Evolutionary conservation across 2,113 vertebrate genomes (phyloP), one percentile per base, ranked within the genome.

Genomic region (Platichthys stellatus): DNA sequence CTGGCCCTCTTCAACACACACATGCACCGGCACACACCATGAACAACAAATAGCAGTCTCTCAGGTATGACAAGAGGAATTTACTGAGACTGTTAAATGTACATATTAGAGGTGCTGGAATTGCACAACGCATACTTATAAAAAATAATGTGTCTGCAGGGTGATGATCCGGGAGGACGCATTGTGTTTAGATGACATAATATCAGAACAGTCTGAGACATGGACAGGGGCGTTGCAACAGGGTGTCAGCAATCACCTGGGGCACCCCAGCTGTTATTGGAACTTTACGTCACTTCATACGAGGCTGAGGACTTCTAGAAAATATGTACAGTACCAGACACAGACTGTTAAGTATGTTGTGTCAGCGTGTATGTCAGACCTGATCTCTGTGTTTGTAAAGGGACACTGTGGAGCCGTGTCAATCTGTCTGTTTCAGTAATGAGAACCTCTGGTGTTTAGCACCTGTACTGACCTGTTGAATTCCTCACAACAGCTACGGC

Each of bases 401-500:
- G 31, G 56, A 67, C 71, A 11, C 28, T n/a, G 13, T 85, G 84
- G 70, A 84, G 72, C 73, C 83, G 49, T 82, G 81, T 58, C 35
- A 67, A 69, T 62, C 60, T 78, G 80, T 78, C 78, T 85, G 67
- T 54, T 20, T 81, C 73, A 15, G 65, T 85, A 86, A 90, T 88
- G 40, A 82, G 64, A 69, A 62, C 70, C 63, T 90, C 53, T 79
- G 70, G 47, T 63, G 13, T 53, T 54, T 10, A 82, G 88, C 87
- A 90, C 75, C 76, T 86, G 85, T 23, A 60, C 31, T 17, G 58
- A 65, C 67, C 61, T 57, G 59, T 54, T 38, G 53, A 38, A 53
- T 11, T 59, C 63, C 66, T 31, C 71, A 86, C 74, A 78, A 75
- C 81, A 58, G 60, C 67, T 40, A 72, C 45, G 31, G 64, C 3